phyloP scores from a whole-genome alignment of 1,140 invertebrate genomes.

The Heliconius nattereri region DNA sequence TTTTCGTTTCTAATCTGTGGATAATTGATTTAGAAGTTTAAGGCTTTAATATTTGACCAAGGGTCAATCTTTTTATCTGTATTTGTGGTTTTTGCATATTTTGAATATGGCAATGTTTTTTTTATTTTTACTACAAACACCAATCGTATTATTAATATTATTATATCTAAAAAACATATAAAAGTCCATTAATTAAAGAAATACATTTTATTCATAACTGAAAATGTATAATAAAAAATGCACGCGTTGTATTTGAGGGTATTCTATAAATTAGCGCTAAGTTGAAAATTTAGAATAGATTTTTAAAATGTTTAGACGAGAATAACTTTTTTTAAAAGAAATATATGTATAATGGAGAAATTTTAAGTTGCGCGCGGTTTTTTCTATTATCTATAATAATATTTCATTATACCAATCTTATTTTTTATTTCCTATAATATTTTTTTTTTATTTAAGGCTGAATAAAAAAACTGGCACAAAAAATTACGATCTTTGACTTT shows the following conservation, averaged over 20 bases:
- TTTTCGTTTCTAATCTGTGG: not conserved
- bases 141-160: conserved; percentile 2
- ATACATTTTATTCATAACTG: conserved; percentile 37
- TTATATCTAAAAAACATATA: conserved; percentile 9
- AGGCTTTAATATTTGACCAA: not conserved
- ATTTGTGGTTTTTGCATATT: not conserved
- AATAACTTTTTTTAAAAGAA: not conserved
- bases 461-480: conserved; percentile 8
- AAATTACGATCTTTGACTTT: conserved; percentile 10
- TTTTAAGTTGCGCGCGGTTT: not conserved
- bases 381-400: not conserved
- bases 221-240: conserved; percentile 38
- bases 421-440: not conserved
- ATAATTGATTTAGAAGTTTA: not conserved
- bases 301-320: conserved; percentile 3
- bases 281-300: conserved; percentile 26
- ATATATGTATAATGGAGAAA: conserved; percentile 2
- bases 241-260: conserved; percentile 34
- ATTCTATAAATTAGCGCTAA: conserved; percentile 39
- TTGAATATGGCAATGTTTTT: not conserved
- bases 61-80: not conserved
- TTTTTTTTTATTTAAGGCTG: not conserved
- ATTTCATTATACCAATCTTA: conserved; percentile 2
- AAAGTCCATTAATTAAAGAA: conserved; percentile 20
- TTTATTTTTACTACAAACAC: conserved; percentile 14